Base-by-base conservation (phyloP, 64 coral and sea anemone species). In the Montipora sp. region DNA sequence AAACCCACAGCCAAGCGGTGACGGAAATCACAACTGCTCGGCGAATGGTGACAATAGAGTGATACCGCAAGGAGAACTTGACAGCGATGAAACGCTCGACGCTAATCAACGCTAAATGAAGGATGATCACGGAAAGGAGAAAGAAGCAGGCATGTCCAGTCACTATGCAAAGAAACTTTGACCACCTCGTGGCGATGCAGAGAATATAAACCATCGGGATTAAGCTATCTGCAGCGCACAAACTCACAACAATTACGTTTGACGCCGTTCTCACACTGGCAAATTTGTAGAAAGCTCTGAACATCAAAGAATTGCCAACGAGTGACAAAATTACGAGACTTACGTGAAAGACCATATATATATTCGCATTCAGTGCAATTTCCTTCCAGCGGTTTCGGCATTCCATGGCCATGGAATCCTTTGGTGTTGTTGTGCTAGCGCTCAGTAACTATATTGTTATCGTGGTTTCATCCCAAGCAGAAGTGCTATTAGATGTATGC, bases 231-330 rank as follows among this genome's bases (percentile, higher is more conserved):
- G 75, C 77, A 18, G 48, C 21, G 48, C 58, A 59, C 88, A 90
- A 79, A 63, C 88, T 90, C 9, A 90, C 73, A 7, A 90, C 7
- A 47, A 90, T 67, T 7, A 13, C 23, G 58, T 90, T 90, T 13
- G 88, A 90, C 20, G 76, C 55, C 15, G 76, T 90, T 47, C 76
- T 75, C 10, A 90, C 14, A 9, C 27, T 10, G 44, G 9, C 15
- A 65, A 79, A 78, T 66, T 67, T 58, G 50, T 80, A 10, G 50
- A 79, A 90, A 1, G 75, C 76, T 60, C 16, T 65, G 3, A 77
- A 20, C 5, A 90, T 18, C 3, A 90, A 43, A 20, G 15, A 48
- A 45, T 78, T 90, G 4, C 88, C 88, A 13, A 43, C 13, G 7
- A 80, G 51, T 3, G 51, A 55, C 0, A 55, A 5, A 10, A 55